Evolutionary conservation across 2,113 vertebrate genomes (phyloP), one percentile per base, ranked within the genome.

Genomic region (Brienomyrus longianalis): DNA sequence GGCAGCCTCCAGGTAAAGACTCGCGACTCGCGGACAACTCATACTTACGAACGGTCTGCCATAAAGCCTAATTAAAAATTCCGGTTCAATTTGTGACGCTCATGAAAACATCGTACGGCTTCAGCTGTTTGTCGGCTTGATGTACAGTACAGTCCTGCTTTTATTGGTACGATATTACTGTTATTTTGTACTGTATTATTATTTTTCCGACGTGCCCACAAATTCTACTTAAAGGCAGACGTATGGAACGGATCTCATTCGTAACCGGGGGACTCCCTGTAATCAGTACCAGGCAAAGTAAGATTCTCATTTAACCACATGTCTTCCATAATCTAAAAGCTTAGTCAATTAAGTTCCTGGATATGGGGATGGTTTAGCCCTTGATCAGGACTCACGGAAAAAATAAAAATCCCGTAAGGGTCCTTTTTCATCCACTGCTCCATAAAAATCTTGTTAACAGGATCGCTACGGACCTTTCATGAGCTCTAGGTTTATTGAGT

Each of bases 381-480:
- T 66, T 88, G 35, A 88, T 43, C 21, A 27, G 23, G 48, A 27
- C 84, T 86, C 27, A 31, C 5, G 13, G 50, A 70, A n/a, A 84
- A 45, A 47, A 47, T 9, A 66, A 62, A 59, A 88, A 35, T 31
- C 56, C 21, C 35, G 23, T 66, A 21, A 87, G 56, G 31, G n/a
- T 21, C 39, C 39, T 21, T 39, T 88, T 62, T 17, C 87, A 66
- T 66, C 54, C 50, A 87, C 13, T 87, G 21, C 80, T 54, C n/a
- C 85, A 86, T 87, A 62, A 62, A 62, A n/a, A 62, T 62, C 56
- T 62, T 35, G 31, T 19, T 87, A 87, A 87, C 52, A 59, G 51
- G 52, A 87, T 87, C 17, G 17, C 86, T 21, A 2, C n/a, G 47
- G n/a, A 5, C 7, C 51, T 87, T 87, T 56, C 50, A 87, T 47